Base-by-base conservation (phyloP, 2,113 vertebrate genomes). In the Rousettus leschenaultii region DNA sequence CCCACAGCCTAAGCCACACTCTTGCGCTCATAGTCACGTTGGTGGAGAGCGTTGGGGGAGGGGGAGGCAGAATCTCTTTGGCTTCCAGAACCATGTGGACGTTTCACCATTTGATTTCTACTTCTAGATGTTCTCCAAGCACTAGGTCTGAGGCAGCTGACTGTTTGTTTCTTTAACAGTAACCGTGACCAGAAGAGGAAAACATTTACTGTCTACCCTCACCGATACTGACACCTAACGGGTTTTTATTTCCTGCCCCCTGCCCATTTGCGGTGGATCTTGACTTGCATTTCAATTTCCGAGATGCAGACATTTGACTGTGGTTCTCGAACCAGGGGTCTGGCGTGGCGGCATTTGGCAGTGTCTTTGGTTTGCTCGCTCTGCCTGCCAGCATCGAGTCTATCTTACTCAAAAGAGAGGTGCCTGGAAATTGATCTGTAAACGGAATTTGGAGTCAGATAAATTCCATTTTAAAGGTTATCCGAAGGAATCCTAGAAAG, bases 391-490 rank as follows among this genome's bases (percentile, higher is more conserved):
- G 33, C 33, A 6, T 19, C 21, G 45, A 35, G 65, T 63, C 65
- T 86, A n/a, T 66, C 22, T 80, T 57, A 61, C 35, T 59, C 65
- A 38, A 77, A 80, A 92, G 38, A 85, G 16, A 87, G 15, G 22
- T 55, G 71, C 80, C 86, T 77, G 71, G 22, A 92, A 89, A 48
- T 11, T 40, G 22, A 79, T 10, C 30, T 45, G 61, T 78, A 61
- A 66, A 66, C 71, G 28, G 28, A 66, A 93, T 70, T 65, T 30
- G 9, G n/a, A 63, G 11, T 61, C 28, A 77, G 61, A 77, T 9
- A 70, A 88, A 33, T 94, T 65, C 63, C 38, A 78, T 78, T 78
- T 80, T 79, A 83, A 35, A 82, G 85, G 61, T 65, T 68, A 61
- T 61, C 51, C 45, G 59, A 77, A 94, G 66, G 53, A 79, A 65